Evolutionary conservation across 2,888 invertebrate species (phyloP).

Genomic region (Agrotis puta): DNA sequence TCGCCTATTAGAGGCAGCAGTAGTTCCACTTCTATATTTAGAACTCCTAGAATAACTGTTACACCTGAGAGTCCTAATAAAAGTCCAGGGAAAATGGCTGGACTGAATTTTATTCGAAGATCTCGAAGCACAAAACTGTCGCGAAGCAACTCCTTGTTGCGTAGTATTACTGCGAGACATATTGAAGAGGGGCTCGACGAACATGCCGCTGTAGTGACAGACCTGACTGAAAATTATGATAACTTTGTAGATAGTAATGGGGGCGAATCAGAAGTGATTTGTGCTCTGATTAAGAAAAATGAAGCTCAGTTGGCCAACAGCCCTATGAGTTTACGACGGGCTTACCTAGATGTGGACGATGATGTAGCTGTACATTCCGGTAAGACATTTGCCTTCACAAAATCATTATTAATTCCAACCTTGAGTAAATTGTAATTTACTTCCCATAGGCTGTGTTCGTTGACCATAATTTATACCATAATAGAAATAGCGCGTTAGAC

Average conservation of each 20-base stretch:
- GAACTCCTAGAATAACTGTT: constrained; percentile 85
- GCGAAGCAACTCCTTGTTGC: constrained; percentile 92
- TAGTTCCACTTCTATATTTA: constrained; percentile 87
- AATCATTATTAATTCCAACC: constrained; percentile 42
- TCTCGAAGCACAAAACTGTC: constrained; percentile 94
- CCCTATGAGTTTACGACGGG: constrained; percentile 86
- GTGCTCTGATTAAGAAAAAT: constrained; percentile 87
- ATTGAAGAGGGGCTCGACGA: constrained; percentile 87
- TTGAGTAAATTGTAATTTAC: constrained; percentile 63
- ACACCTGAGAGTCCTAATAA: constrained; percentile 89
- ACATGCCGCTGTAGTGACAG: constrained; percentile 80
- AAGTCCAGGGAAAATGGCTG: constrained; percentile 89
- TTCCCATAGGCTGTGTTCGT: constrained; percentile 54
- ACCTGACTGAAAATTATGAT: constrained; percentile 85
- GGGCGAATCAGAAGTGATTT: constrained; percentile 84
- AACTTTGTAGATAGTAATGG: constrained; percentile 84
- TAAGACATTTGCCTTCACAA: constrained; percentile 78
- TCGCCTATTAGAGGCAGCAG: constrained; percentile 88
- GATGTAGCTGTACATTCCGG: constrained; percentile 94
- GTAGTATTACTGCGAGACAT: constrained; percentile 90
- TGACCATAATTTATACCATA: constrained; percentile 58
- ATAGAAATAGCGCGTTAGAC: constrained; percentile 57
- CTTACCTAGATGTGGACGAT: constrained; percentile 92
- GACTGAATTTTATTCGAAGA: constrained; percentile 92
- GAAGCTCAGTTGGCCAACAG: constrained; percentile 85